Evolutionary conservation across 2,113 vertebrate species (phyloP).

Genomic region (Synchiropus splendidus): DNA sequence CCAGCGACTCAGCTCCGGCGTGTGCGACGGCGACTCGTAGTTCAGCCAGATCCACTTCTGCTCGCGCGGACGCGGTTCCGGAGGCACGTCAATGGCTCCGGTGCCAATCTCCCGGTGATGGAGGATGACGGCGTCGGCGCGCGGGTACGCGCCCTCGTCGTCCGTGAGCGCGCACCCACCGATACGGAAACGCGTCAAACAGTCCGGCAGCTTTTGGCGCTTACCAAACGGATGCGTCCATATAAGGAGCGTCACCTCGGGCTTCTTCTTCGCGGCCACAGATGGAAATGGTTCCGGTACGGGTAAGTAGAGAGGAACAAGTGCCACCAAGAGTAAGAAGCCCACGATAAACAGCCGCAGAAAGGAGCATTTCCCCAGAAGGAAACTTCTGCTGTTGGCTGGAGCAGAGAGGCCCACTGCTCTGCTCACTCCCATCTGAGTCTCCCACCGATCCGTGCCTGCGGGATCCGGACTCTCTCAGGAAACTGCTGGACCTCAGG

Average conservation of each 20-base stretch:
- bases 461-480: no score
- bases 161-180: constrained; percentile 69
- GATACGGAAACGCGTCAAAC: constrained; percentile 61
- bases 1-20: constrained; percentile 50
- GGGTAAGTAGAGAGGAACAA: constrained; percentile 24
- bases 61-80: constrained; percentile 44
- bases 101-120: constrained; percentile 77
- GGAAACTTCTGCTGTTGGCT: background rate
- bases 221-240: constrained; percentile 78
- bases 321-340: constrained; percentile 20
- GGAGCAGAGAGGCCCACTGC: constrained; percentile 1
- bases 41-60: constrained; percentile 97
- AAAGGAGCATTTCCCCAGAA: constrained; percentile 3
- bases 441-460: constrained; percentile 18
- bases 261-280: background rate
- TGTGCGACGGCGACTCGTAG: constrained; percentile 84
- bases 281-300: constrained; percentile 8
- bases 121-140: constrained; percentile 74
- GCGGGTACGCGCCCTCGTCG: constrained; percentile 41
- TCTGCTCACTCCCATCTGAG: constrained; percentile 1
- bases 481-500: no score
- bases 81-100: constrained; percentile 22
- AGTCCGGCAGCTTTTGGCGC: constrained; percentile 46
- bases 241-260: constrained; percentile 65
- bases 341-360: background rate